phyloP scores from a whole-genome alignment of 2,797 vertebrate species.

The Carduelis carduelis region DNA sequence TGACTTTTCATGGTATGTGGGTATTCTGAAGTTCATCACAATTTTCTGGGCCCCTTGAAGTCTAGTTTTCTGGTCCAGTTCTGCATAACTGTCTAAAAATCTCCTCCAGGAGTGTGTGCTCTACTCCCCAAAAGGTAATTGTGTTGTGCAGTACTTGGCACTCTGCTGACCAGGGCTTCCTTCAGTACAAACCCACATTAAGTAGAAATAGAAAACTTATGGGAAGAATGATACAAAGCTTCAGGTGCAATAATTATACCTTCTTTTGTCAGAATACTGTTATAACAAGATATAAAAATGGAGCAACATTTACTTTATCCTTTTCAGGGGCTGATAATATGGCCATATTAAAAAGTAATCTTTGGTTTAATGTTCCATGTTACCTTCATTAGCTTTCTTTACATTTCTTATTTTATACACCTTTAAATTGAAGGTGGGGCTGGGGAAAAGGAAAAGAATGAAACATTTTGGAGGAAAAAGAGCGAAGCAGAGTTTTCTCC shows the following conservation, averaged over 20 bases:
- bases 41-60: background rate
- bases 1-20: background rate
- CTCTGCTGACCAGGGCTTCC: background rate
- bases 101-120: fast-evolving
- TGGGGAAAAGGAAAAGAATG: background rate
- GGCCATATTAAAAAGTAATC: background rate
- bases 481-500: background rate
- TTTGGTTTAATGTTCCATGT: background rate
- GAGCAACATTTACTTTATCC: background rate
- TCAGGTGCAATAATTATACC: background rate
- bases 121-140: background rate
- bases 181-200: background rate
- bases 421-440: background rate
- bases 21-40: background rate
- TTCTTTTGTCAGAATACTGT: background rate
- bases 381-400: background rate
- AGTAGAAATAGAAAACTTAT: background rate
- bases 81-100: background rate
- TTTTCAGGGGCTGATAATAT: background rate
- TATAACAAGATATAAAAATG: background rate
- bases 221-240: background rate
- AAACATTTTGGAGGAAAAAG: background rate
- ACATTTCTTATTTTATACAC: background rate
- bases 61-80: background rate
- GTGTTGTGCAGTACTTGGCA: background rate